Conservation (phyloP, 2,797 vertebrate genomes). For the Poliocrania exsul region DNA sequence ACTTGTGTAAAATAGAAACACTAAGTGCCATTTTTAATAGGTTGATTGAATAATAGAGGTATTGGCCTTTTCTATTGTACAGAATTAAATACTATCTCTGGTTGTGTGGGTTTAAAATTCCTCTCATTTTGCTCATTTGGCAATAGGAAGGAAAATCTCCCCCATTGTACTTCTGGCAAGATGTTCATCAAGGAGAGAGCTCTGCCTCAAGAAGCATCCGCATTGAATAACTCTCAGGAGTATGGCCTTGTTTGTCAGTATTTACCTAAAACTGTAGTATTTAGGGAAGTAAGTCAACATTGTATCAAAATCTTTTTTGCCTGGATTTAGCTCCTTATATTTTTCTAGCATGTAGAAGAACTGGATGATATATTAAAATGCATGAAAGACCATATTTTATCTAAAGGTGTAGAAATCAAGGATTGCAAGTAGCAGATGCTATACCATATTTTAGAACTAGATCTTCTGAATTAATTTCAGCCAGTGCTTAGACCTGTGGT, state of each 20-base stretch:
- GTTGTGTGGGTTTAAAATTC: slow-evolving; percentile 15
- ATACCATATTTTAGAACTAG: background rate
- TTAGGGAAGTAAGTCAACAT: background rate
- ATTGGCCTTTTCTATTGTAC: background rate
- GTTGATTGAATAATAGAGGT: background rate
- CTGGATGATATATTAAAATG: background rate
- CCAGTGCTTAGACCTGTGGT: background rate
- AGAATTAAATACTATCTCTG: slow-evolving; percentile 1
- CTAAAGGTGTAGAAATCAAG: background rate
- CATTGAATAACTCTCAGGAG: background rate
- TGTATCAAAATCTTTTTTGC: background rate
- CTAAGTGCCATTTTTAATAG: background rate
- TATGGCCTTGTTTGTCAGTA: background rate
- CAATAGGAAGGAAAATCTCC: background rate
- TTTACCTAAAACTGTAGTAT: background rate
- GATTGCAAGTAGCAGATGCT: background rate
- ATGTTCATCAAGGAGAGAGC: background rate
- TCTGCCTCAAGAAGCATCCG: background rate
- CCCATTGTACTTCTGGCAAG: background rate
- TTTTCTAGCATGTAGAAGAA: background rate
- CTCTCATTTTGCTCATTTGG: slow-evolving; percentile 16
- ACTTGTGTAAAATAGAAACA: background rate
- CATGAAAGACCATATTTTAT: background rate
- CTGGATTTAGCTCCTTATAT: background rate
- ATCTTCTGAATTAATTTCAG: background rate